These are phyloP conservation scores for Hymenochirus boettgeri DNA, from an alignment of 2,113 vertebrate species.

Conservation along the genomic window DNA sequence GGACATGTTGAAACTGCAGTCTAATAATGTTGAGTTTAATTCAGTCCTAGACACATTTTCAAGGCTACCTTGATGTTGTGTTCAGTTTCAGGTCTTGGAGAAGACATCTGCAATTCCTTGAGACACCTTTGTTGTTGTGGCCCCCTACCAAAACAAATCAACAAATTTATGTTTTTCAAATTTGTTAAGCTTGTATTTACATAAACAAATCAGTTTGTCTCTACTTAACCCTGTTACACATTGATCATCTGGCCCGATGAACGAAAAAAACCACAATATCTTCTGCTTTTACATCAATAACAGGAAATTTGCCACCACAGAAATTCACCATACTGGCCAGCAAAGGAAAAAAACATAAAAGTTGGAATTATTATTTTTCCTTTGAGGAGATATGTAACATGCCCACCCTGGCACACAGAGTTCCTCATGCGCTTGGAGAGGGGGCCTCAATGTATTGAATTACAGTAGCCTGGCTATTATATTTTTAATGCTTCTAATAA, in stretches of 20 bases:
- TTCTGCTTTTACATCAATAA: conserved; percentile 66
- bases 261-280: conserved; percentile 62
- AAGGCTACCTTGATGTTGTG: conserved; percentile 82
- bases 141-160: conserved; percentile 60
- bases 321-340: conserved; percentile 83
- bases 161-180: background rate
- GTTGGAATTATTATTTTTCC: too few relatives aligned
- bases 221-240: conserved; percentile 76
- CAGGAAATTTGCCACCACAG: conserved; percentile 81
- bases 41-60: background rate
- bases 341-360: conserved; percentile 30
- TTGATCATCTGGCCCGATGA: conserved; percentile 76
- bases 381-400: too few relatives aligned
- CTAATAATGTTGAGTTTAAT: too few relatives aligned
- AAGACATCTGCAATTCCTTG: conserved; percentile 73
- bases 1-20: too few relatives aligned
- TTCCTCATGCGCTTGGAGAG: too few relatives aligned
- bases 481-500: too few relatives aligned
- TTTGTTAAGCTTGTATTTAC: background rate
- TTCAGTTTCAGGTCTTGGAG: conserved; percentile 81
- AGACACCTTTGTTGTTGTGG: conserved; percentile 51
- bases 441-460: too few relatives aligned
- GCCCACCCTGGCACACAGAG: too few relatives aligned
- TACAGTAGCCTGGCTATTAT: too few relatives aligned
- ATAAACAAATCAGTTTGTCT: background rate